phyloP scores from a whole-genome alignment of 2,888 invertebrate genomes.

The Nasonia oneida region DNA sequence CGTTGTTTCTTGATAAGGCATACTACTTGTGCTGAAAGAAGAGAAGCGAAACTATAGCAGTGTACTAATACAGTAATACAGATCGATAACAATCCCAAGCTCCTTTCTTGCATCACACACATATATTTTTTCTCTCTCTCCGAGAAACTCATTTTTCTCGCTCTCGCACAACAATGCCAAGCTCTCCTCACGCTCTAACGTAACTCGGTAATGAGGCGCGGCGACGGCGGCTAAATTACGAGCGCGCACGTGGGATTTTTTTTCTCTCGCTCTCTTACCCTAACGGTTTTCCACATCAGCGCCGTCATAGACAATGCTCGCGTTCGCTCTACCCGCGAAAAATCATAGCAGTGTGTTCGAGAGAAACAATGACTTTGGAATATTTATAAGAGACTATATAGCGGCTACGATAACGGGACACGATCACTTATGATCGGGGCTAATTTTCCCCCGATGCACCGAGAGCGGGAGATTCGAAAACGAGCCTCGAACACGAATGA shows the following conservation, averaged over 20 bases:
- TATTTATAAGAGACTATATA: background rate
- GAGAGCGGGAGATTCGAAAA: background rate
- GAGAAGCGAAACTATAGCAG: background rate
- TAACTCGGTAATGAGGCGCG: conserved; percentile 5
- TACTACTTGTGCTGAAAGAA: background rate
- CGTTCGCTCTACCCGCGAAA: conserved; percentile 17
- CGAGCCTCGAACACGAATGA: background rate
- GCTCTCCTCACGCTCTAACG: background rate
- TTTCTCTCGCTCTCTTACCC: conserved; percentile 14
- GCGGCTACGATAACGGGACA: background rate
- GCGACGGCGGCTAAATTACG: conserved; percentile 12
- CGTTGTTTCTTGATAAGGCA: background rate
- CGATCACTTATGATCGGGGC: background rate
- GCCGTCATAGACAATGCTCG: background rate
- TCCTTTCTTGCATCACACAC: background rate
- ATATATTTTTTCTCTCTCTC: background rate
- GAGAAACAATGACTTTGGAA: background rate
- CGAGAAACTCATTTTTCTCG: conserved; percentile 31
- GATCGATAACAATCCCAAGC: background rate
- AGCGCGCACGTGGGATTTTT: conserved; percentile 46
- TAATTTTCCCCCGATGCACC: background rate
- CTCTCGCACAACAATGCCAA: conserved; percentile 7
- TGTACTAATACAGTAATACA: background rate
- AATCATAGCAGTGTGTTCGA: conserved; percentile 7
- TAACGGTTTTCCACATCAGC: conserved; percentile 28